Percentiles rank a stretch among this genome's conserved stretches.
phyloP scores from a whole-genome alignment of 53 echinoderm and acorn worm genomes.

The Arbacia lixula region DNA sequence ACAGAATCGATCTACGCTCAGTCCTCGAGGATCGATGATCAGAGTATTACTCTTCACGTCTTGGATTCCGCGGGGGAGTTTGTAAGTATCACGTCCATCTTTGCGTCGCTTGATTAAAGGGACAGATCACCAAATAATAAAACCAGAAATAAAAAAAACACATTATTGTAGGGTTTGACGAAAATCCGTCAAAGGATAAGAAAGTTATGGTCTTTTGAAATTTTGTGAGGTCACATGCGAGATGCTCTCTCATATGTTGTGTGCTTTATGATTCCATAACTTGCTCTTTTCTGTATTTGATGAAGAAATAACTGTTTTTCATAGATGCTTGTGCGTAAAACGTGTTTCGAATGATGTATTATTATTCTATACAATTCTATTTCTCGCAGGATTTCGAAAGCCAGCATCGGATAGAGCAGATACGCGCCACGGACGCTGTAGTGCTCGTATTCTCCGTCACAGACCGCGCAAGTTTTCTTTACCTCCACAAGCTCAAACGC shows the following conservation, averaged over 20 bases:
- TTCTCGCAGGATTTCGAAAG: slow-evolving; percentile 86
- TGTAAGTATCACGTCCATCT: slow-evolving; percentile 63
- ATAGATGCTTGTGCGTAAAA: neutral
- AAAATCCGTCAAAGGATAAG: no score
- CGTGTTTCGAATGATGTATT: no score
- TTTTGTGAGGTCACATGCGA: no score
- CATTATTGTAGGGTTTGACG: no score
- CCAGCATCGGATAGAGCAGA: slow-evolving; percentile 79
- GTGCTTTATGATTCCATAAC: no score
- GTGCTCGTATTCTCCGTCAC: slow-evolving; percentile 88
- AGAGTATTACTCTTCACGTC: slow-evolving; percentile 77
- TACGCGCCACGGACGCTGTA: slow-evolving; percentile 77
- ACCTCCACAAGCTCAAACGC: slow-evolving; percentile 60
- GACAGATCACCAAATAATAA: no score
- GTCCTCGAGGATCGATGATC: slow-evolving; percentile 87
- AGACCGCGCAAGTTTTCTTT: slow-evolving; percentile 80
- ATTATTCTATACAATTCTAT: no score
- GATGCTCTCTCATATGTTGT: no score
- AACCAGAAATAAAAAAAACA: no score
- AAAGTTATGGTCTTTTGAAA: no score
- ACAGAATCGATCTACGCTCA: slow-evolving; percentile 94
- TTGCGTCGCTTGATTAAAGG: no score
- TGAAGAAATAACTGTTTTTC: neutral
- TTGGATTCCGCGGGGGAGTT: slow-evolving; percentile 93
- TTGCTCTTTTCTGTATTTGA: no score